Conservation (phyloP, 1,140 invertebrate species). For the Brachionus rotundiformis region DNA sequence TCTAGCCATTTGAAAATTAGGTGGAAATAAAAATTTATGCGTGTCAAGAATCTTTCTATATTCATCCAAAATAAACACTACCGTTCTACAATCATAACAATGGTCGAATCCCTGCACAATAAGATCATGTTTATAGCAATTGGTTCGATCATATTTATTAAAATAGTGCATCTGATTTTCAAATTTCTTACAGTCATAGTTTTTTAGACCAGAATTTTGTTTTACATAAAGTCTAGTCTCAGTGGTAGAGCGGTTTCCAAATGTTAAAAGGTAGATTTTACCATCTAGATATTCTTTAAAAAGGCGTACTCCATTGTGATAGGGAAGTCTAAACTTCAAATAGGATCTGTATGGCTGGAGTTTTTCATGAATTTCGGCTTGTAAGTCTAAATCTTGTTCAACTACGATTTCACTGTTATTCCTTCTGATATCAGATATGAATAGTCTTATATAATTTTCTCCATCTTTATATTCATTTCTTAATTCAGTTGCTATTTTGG, state of each 20-base stretch:
- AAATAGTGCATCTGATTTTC: slow-evolving; percentile 16
- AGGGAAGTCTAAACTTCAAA: slow-evolving; percentile 2
- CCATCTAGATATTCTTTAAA: not conserved
- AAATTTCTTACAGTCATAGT: slow-evolving; percentile 4
- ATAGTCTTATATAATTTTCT: not conserved
- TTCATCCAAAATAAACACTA: slow-evolving; percentile 3
- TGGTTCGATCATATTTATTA: slow-evolving; percentile 1
- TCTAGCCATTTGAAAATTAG: not conserved
- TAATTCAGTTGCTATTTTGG: not conserved
- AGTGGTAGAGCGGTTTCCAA: slow-evolving; percentile 1
- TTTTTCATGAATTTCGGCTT: slow-evolving; percentile 16
- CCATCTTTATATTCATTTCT: not conserved
- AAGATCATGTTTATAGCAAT: not conserved
- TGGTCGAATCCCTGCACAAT: not conserved
- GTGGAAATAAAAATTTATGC: not conserved
- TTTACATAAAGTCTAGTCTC: slow-evolving; percentile 14
- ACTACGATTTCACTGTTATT: not conserved
- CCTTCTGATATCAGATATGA: slow-evolving; percentile 24
- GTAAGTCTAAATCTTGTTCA: slow-evolving; percentile 16
- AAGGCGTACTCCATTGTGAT: not conserved
- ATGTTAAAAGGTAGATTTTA: not conserved
- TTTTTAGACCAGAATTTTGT: not conserved
- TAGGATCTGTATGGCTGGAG: not conserved
- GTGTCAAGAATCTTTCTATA: not conserved
- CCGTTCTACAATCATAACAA: slow-evolving; percentile 25